phyloP scores from a whole-genome alignment of 2,888 invertebrate species.

The Calliphora vomitoria region DNA sequence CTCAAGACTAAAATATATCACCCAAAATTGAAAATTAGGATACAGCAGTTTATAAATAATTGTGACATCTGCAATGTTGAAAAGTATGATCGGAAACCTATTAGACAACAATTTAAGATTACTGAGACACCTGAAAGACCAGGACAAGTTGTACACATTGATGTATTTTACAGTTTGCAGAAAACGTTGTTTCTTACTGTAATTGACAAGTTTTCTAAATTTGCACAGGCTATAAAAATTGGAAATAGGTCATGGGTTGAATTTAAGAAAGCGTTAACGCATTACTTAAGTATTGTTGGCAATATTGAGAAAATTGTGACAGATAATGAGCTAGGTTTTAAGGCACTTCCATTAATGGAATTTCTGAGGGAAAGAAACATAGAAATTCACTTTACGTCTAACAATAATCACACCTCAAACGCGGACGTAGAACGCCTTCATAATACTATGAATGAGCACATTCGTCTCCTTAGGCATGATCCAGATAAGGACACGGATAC shows the following conservation, averaged over 20 bases:
- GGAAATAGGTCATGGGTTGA: conserved; percentile 64
- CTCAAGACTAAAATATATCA: conserved; percentile 16
- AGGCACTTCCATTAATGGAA: conserved; percentile 65
- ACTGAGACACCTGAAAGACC: conserved; percentile 75
- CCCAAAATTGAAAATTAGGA: conserved; percentile 24
- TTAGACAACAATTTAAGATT: conserved; percentile 69
- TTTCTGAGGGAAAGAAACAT: conserved; percentile 60
- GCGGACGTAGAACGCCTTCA: no score
- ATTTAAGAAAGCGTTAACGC: conserved; percentile 61
- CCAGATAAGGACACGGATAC: no score
- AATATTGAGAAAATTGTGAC: conserved; percentile 63
- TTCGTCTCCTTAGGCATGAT: no score
- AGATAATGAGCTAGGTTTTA: conserved; percentile 72
- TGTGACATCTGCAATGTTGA: conserved; percentile 4
- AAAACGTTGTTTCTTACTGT: conserved; percentile 74
- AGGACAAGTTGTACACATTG: conserved; percentile 54
- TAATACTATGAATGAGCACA: no score
- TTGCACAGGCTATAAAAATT: conserved; percentile 43
- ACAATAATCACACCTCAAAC: conserved; percentile 69
- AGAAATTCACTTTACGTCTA: conserved; percentile 69
- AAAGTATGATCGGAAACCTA: conserved; percentile 23
- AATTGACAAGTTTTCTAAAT: conserved; percentile 70
- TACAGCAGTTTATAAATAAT: conserved; percentile 12
- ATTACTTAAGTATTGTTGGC: conserved; percentile 64
- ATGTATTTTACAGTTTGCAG: conserved; percentile 58